phyloP scores from a whole-genome alignment of 2,888 invertebrate genomes.

The Chrysodeixis includens region DNA sequence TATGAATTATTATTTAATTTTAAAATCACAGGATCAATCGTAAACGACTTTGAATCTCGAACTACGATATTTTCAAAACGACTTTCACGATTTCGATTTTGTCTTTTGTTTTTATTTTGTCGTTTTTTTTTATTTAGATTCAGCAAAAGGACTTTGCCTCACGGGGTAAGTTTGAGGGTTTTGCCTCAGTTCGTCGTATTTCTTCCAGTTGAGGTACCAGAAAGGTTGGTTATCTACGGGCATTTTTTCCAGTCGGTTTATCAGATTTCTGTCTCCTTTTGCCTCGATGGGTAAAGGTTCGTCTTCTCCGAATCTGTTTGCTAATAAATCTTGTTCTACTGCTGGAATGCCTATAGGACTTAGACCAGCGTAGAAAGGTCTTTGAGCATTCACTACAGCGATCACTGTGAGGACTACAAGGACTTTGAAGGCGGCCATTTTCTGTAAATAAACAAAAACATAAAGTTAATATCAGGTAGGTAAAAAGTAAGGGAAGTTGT shows the following conservation, averaged over 20 bases:
- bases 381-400: background rate
- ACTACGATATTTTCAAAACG: background rate
- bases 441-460: background rate
- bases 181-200: constrained; percentile 5
- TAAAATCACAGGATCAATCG: background rate
- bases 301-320: constrained; percentile 3
- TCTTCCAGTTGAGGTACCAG: constrained; percentile 33
- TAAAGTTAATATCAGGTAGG: background rate
- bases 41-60: background rate
- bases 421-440: background rate
- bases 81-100: background rate
- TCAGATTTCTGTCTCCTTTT: constrained; percentile 20
- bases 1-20: background rate
- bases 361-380: background rate
- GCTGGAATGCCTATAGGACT: background rate
- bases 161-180: background rate
- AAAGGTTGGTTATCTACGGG: constrained; percentile 27
- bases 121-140: background rate
- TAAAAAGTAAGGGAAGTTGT: no score
- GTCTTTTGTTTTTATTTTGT: background rate
- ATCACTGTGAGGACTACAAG: background rate
- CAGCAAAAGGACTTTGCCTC: background rate
- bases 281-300: background rate
- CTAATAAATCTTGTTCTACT: background rate
- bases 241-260: constrained; percentile 23